Percentiles rank a stretch among this genome's conserved stretches.
Conservation (phyloP, 2,113 vertebrate species). For the Pseudopipra pipra region DNA sequence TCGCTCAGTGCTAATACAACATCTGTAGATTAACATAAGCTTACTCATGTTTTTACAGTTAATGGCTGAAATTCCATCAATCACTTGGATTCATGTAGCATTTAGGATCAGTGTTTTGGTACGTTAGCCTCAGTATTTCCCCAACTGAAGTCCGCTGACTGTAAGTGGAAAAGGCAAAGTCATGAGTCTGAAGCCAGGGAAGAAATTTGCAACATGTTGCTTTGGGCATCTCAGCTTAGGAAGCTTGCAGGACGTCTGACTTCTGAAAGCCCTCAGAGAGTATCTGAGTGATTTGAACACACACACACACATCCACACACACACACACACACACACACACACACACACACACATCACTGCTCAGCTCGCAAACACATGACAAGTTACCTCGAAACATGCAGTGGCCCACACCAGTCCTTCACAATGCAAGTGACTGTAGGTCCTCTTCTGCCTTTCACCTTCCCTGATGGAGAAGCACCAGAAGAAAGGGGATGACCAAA, state of each 20-base stretch:
- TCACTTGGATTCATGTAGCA: background rate
- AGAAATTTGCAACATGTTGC: background rate
- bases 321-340: too few relatives aligned
- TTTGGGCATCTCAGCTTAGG: background rate
- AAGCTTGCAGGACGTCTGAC: background rate
- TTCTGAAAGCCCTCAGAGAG: background rate
- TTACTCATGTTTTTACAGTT: background rate
- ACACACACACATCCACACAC: too few relatives aligned
- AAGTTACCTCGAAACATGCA: background rate
- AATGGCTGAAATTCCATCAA: background rate
- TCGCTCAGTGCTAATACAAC: background rate
- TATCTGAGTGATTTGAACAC: background rate
- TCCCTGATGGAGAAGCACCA: background rate
- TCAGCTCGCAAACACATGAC: background rate
- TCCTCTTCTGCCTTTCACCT: background rate
- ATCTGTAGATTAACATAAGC: constrained; percentile 10
- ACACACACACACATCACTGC: background rate
- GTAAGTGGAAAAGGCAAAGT: background rate
- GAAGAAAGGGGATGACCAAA: background rate
- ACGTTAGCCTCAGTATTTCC: accelerated
- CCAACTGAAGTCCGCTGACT: background rate
- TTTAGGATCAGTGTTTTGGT: background rate
- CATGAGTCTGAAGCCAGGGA: background rate
- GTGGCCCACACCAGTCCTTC: background rate
- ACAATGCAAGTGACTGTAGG: background rate